Base-by-base conservation (phyloP, 2,113 vertebrate species). In the Copsychus sechellarum region DNA sequence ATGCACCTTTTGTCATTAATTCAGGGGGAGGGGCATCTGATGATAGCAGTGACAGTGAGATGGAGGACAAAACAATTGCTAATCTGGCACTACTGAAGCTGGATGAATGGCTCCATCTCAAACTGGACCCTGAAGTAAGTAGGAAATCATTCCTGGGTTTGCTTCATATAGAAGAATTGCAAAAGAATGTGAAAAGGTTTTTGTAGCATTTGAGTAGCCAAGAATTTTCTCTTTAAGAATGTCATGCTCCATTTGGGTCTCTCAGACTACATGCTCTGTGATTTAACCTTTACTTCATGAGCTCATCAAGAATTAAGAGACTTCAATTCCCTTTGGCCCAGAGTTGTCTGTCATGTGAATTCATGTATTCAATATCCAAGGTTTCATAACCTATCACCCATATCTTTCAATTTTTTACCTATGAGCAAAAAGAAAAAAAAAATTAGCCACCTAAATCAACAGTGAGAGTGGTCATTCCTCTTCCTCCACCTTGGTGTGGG, bases 41-140 rank as follows among this genome's bases (percentile, higher is more conserved):
- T 91, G 99, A 98, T 51, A 95, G 96, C 92, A 99, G 99, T 97
- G 99, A 99, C 90, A 99, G 99, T 95, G 99, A 99, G 86, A 95
- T 97, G 92, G 99, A 99, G 67, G 98, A 99, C 56, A 96, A 92
- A 84, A 96, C 97, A 71, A 95, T 94, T 53, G 92, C 97, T 81
- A 95, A 98, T 54, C 87, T 98, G 45, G 94, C 98, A 22, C 89
- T 98, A 12, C 94, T 99, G 76, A 98, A 98, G 94, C 96, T 99
- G 40, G 99, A 99, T 77, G 98, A 99, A 19, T 99, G 99, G 98
- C 98, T 99, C 23, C 95, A 97, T 90, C 99, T 99, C 94, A 98
- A 95, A 82, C 34, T 99, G 90, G 98, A 99, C 45, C 97, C 93
- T 87, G 98, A 99, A 98, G 99, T 99, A 95, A 90, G 96, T 94